Base-by-base conservation (phyloP, 2,113 vertebrate species). In the Cyphomyrus plagiostoma region DNA sequence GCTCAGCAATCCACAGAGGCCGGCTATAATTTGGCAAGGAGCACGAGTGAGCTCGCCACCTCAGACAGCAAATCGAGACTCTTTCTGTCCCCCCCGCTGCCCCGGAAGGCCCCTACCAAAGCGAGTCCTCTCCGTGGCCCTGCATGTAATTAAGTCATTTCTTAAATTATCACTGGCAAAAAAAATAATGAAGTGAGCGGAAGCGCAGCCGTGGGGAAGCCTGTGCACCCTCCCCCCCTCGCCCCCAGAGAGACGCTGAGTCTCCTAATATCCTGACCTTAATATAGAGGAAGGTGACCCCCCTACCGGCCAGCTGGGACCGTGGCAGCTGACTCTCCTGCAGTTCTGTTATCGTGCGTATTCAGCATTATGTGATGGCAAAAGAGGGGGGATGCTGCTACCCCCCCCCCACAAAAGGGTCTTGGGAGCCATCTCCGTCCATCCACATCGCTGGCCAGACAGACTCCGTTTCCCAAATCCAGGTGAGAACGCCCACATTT, bases 1-100 rank as follows among this genome's bases (percentile, higher is more conserved):
- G 26, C 84, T n/a, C 17, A 13, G 84, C 23, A 52, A 35, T 56
- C n/a, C 50, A 48, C 23, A 56, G 26, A 50, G 15, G 52, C 53
- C 56, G 26, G 39, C 1, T 62, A 10, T 45, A 21, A 88, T 88
- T n/a, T 46, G 39, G 39, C 26, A 17, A 49, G 1, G 56, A 45
- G 35, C 30, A 23, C 26, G 9, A 6, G 86, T 6, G 30, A 35
- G 21, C 52, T 48, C 77, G 48, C 84, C 26, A 17, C 88, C 9
- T 3, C 90, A 83, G 91, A 92, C 91, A 93, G 93, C 93, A 94
- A 94, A 96, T 93, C 93, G 93, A 94, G 93, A 93, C 94, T 95
- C 94, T 92, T 88, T 30, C 66, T 3, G 89, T 91, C 90, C 92
- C 92, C 92, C 91, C 92, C 90, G 92, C 90, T 91, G 92, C 92